These are phyloP conservation scores for Drosophila aff. DNA, from an alignment of 1,140 invertebrate genomes.

Conservation along the genomic window DNA sequence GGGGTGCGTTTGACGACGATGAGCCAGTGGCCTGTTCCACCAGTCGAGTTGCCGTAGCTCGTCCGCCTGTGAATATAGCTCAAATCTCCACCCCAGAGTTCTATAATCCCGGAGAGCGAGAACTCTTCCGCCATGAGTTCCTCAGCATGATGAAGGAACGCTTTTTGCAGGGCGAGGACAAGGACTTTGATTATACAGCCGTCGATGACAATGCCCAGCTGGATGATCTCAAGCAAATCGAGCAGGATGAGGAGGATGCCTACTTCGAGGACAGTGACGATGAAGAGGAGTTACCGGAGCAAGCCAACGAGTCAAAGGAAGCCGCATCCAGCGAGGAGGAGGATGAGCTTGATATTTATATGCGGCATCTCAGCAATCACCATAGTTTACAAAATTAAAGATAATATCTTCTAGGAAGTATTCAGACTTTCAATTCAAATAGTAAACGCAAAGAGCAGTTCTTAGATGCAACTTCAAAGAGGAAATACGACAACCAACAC, in stretches of 20 bases:
- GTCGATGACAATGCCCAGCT: conserved; percentile 92
- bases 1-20: conserved; percentile 71
- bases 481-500: background rate
- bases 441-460: too few species aligned
- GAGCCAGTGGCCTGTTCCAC: conserved; percentile 71
- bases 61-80: conserved; percentile 40
- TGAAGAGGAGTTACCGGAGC: conserved; percentile 78
- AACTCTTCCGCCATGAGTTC: conserved; percentile 93
- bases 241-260: conserved; percentile 93
- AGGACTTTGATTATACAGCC: conserved; percentile 90
- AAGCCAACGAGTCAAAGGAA: too few species aligned
- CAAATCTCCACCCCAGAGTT: conserved; percentile 83
- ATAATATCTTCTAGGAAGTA: background rate
- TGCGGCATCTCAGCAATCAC: conserved; percentile 87
- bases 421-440: background rate
- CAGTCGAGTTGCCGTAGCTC: conserved; percentile 65
- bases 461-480: background rate
- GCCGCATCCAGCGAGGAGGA: conserved; percentile 87
- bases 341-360: conserved; percentile 91
- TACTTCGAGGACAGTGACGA: conserved; percentile 92
- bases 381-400: conserved; percentile 68
- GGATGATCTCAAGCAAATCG: conserved; percentile 90
- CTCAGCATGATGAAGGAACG: conserved; percentile 94
- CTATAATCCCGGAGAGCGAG: conserved; percentile 86
- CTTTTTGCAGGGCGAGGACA: conserved; percentile 94